phyloP scores from a whole-genome alignment of 64 coral and sea anemone genomes.

The Montipora sp. region DNA sequence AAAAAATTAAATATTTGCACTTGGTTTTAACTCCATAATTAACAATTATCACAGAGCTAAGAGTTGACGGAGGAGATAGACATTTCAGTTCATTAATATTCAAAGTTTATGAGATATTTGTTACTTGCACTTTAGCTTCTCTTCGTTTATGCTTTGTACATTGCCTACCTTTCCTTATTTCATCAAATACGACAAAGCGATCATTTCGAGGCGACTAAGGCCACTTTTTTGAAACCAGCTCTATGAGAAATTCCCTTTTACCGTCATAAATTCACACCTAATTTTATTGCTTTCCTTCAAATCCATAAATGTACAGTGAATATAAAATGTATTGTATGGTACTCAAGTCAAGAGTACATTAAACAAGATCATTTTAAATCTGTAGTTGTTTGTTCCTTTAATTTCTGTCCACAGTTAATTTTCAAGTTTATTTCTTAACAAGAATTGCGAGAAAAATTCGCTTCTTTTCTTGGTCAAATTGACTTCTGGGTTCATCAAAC shows the following conservation, averaged over 20 bases:
- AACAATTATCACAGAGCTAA: conserved; percentile 27
- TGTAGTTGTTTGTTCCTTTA: neutral
- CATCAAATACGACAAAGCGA: neutral
- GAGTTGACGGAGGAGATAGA: neutral
- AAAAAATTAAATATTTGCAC: conserved; percentile 42
- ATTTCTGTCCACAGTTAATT: neutral
- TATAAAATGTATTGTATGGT: neutral
- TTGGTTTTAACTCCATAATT: conserved; percentile 3
- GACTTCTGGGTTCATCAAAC: neutral
- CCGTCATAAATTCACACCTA: neutral
- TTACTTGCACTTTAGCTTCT: neutral
- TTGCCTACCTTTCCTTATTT: no score
- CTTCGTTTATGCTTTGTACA: no score
- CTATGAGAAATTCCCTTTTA: neutral
- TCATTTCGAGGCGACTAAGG: neutral
- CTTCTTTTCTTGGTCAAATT: neutral
- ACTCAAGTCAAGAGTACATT: neutral
- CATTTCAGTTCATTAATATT: neutral
- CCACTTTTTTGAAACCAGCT: neutral
- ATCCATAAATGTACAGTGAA: neutral
- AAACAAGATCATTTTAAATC: neutral
- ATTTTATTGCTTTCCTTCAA: neutral
- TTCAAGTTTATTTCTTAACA: neutral
- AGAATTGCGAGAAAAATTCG: neutral
- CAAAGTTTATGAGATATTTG: neutral